These are phyloP conservation scores for Rhingia rostrata DNA, from an alignment of 2,888 invertebrate species.

Conservation along the genomic window DNA sequence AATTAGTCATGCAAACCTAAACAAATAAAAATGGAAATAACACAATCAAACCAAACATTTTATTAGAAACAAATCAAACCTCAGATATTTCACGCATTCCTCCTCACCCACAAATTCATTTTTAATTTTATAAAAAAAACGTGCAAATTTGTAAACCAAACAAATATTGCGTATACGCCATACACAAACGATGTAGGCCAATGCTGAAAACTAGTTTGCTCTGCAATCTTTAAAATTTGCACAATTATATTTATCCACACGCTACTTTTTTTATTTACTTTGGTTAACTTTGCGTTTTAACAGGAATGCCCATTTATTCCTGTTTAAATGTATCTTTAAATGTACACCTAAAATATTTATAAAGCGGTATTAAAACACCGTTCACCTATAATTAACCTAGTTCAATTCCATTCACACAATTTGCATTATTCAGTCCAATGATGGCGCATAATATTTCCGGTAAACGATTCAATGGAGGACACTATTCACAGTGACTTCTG, in stretches of 20 bases:
- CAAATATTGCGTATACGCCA: slow-evolving; percentile 8
- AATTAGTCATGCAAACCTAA: no score
- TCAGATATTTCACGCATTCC: neutral
- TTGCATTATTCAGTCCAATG: neutral
- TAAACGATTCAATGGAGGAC: neutral
- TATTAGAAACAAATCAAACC: neutral
- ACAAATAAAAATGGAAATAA: no score
- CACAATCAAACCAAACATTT: neutral
- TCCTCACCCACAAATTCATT: neutral
- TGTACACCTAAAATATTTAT: neutral
- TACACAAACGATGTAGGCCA: neutral
- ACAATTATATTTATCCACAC: neutral
- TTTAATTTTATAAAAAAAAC: neutral
- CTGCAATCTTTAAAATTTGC: neutral
- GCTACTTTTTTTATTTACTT: neutral
- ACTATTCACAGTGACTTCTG: no score
- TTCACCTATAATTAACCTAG: neutral
- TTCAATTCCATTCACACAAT: neutral
- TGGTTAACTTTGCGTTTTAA: no score
- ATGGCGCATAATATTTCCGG: neutral
- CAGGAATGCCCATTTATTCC: no score
- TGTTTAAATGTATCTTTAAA: neutral
- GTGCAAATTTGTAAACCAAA: neutral
- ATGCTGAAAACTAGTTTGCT: neutral
- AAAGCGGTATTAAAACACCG: neutral